Conservation (phyloP, 2,113 vertebrate species). For the Brachyistius frenatus region DNA sequence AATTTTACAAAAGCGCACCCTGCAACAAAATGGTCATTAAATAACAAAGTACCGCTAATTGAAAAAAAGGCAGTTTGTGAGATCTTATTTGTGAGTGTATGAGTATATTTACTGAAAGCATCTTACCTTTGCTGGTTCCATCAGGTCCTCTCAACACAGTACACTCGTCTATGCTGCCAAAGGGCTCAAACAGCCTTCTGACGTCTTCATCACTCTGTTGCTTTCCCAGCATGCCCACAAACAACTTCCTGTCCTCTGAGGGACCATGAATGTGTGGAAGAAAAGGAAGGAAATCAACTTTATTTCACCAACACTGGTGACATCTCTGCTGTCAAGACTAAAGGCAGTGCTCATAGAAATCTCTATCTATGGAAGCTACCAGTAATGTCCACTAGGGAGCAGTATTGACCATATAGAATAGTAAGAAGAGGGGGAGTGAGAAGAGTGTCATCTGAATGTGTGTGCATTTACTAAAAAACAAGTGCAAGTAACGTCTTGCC, state of each 20-base stretch:
- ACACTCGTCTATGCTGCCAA: constrained; percentile 93
- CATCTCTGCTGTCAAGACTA: neutral
- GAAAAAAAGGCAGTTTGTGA: neutral
- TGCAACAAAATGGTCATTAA: constrained; percentile 58
- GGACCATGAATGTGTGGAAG: too few species aligned
- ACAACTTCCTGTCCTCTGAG: constrained; percentile 94
- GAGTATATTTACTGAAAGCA: neutral
- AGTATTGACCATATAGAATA: constrained; percentile 53
- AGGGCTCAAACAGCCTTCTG: constrained; percentile 93
- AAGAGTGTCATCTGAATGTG: too few species aligned
- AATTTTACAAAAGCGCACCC: constrained; percentile 95
- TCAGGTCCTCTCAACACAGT: constrained; percentile 93
- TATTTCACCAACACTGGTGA: neutral
- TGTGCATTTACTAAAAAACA: too few species aligned
- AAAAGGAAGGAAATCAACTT: neutral
- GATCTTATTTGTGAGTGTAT: neutral
- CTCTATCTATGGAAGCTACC: neutral
- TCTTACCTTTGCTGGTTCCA: constrained; percentile 92
- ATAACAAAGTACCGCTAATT: neutral
- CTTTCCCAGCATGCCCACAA: constrained; percentile 96
- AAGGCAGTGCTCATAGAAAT: neutral
- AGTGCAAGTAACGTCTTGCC: neutral
- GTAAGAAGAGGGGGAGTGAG: too few species aligned
- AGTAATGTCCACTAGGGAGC: constrained; percentile 69
- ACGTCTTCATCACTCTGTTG: constrained; percentile 95